Percentiles rank a stretch among this genome's conserved stretches.
phyloP scores from a whole-genome alignment of 2,797 vertebrate genomes.

The Chaunax sp. region DNA sequence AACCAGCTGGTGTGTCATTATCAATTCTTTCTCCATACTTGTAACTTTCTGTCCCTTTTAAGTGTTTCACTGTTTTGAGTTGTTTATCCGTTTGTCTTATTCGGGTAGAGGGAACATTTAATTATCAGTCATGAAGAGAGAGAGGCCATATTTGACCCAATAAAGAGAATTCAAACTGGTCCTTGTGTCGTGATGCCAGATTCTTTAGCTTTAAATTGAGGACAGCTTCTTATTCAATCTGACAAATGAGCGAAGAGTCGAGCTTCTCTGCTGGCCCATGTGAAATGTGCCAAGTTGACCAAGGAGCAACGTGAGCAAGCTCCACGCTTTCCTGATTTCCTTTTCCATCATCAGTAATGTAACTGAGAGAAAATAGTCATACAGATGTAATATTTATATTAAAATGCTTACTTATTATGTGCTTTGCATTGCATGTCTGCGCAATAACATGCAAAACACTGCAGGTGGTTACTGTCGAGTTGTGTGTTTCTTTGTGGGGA shows the following conservation, averaged over 20 bases:
- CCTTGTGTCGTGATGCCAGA: conserved; percentile 14
- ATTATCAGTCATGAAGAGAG: conserved; percentile 17
- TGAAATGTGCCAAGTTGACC: conserved; percentile 48
- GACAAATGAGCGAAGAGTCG: conserved; percentile 19
- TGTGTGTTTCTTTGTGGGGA: conserved; percentile 50
- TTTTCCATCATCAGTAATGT: conserved; percentile 55
- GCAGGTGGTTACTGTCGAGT: conserved; percentile 62
- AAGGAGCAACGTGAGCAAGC: conserved; percentile 26
- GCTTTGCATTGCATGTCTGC: conserved; percentile 78
- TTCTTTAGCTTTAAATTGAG: conserved; percentile 33
- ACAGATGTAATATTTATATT: conserved; percentile 77
- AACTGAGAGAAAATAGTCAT: conserved; percentile 52
- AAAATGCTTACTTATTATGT: conserved; percentile 73
- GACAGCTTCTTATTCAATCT: conserved; percentile 25
- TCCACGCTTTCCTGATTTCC: conserved; percentile 37
- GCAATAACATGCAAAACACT: conserved; percentile 73
- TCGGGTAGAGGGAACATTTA: conserved; percentile 28
- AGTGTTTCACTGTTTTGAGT: conserved; percentile 25
- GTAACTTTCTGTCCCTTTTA: conserved; percentile 29
- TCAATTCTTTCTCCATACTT: neutral
- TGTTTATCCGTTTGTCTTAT: conserved; percentile 25
- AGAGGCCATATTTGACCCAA: conserved; percentile 31
- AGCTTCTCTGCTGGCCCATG: conserved; percentile 42
- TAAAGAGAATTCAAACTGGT: conserved; percentile 36
- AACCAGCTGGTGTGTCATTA: neutral